Evolutionary conservation across 2,888 invertebrate genomes (phyloP).

Genomic region (Tethea ocularis): DNA sequence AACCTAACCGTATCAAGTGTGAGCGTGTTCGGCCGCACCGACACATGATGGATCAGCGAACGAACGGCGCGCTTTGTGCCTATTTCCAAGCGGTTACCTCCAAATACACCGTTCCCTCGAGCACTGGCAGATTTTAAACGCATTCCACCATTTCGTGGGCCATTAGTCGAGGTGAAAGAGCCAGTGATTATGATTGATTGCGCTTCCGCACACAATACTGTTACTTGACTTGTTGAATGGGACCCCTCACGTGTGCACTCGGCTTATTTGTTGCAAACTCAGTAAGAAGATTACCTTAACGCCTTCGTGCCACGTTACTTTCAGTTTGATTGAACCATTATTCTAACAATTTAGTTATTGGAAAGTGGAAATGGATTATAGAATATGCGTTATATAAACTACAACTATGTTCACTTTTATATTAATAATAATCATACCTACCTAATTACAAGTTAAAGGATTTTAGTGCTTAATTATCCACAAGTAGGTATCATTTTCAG

Average conservation of each 20-base stretch:
- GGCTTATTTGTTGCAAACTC: constrained; percentile 63
- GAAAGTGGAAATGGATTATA: background rate
- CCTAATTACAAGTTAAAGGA: background rate
- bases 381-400: too few species aligned
- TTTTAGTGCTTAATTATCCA: background rate
- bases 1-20: constrained; percentile 33
- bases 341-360: constrained; percentile 15
- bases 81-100: constrained; percentile 79
- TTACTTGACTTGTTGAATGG: constrained; percentile 77
- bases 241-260: constrained; percentile 68
- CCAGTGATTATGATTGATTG: constrained; percentile 82
- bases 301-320: constrained; percentile 24
- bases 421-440: too few species aligned
- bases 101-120: constrained; percentile 64
- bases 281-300: constrained; percentile 40
- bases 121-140: constrained; percentile 79
- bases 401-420: too few species aligned
- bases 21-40: constrained; percentile 29
- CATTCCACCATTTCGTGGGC: constrained; percentile 78
- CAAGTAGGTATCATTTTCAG: background rate
- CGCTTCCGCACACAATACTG: constrained; percentile 62
- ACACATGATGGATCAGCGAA: constrained; percentile 77
- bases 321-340: constrained; percentile 41
- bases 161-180: constrained; percentile 82
- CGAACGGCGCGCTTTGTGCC: constrained; percentile 65